A percentile compares a stretch with the other conserved stretches of the same genome.
These are phyloP conservation scores for Helostoma temminkii DNA, from an alignment of 2,797 vertebrate genomes.

Conservation along the genomic window DNA sequence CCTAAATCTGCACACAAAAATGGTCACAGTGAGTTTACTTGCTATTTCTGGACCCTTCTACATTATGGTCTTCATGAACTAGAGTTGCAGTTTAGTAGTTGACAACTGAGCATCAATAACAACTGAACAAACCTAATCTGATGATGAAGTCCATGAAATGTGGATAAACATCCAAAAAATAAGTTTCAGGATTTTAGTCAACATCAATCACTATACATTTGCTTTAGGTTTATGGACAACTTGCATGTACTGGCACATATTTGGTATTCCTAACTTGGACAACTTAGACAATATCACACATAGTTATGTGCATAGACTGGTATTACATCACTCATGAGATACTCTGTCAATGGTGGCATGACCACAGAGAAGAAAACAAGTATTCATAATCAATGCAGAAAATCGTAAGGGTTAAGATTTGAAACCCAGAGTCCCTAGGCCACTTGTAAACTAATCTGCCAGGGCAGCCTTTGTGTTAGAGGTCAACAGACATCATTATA, in stretches of 20 bases:
- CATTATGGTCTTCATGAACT: background rate
- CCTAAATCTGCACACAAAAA: too few relatives aligned
- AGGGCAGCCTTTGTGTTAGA: constrained; percentile 81
- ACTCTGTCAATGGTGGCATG: constrained; percentile 35
- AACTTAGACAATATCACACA: background rate
- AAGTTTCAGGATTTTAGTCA: too few relatives aligned
- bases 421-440: constrained; percentile 74
- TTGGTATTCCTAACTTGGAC: background rate
- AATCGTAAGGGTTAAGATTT: constrained; percentile 66
- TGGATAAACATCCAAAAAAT: background rate
- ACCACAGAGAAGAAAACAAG: constrained; percentile 26
- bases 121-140: background rate
- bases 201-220: too few relatives aligned
- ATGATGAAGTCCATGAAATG: background rate
- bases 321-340: constrained; percentile 1
- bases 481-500: constrained; percentile 85
- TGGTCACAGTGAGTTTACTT: too few relatives aligned
- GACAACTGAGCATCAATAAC: background rate
- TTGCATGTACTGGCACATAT: background rate
- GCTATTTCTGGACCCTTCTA: background rate
- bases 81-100: too few relatives aligned
- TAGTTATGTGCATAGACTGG: background rate
- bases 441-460: constrained; percentile 83
- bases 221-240: too few relatives aligned
- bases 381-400: constrained; percentile 72